Evolutionary conservation across 2,797 vertebrate genomes (phyloP), one percentile per base, ranked within the genome.

Genomic region (Podargus strigoides): DNA sequence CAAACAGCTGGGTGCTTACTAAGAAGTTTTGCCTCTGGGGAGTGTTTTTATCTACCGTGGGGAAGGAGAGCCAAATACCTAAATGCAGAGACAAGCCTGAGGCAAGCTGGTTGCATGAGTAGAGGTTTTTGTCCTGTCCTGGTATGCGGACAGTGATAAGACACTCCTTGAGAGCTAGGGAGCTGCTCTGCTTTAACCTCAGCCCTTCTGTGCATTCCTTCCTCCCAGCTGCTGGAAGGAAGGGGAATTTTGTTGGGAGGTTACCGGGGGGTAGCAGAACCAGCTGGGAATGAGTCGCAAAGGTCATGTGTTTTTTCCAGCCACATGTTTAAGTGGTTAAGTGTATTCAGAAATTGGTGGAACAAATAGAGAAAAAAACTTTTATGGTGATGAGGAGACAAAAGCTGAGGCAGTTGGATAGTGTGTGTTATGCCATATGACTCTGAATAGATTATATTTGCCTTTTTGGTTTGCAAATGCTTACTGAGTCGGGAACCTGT

Each of bases 21-120:
- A 24, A 85, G 91, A 81, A 87, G 56, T 73, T 89, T 47, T 90
- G 77, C 86, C 74, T 79, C 67, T 49, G 70, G 83, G 93, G 92
- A 90, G 63, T 59, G 70, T 87, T 95, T 95, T 93, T 90, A 85
- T 95, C 93, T 76, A 39, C 47, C 16, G 11, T 22, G 23, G 42
- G 47, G 88, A 90, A 87, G 89, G 58, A 86, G 44, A 85, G 88
- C 81, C 77, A 87, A 85, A 36, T 78, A 74, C 36, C 60, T 74
- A 86, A 92, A 79, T 30, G 53, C 32, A 47, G 62, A 91, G 87
- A 52, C 69, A 84, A 91, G 93, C 79, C 88, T 53, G 52, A 52
- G 77, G 93, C 75, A 67, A 69, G 74, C 69, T 82, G 69, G 39
- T 30, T 93, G 73, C 78, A 21, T 56, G 79, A 70, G 53, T 28